phyloP scores from a whole-genome alignment of 1,140 invertebrate species.

The Hypothenemus hampei region DNA sequence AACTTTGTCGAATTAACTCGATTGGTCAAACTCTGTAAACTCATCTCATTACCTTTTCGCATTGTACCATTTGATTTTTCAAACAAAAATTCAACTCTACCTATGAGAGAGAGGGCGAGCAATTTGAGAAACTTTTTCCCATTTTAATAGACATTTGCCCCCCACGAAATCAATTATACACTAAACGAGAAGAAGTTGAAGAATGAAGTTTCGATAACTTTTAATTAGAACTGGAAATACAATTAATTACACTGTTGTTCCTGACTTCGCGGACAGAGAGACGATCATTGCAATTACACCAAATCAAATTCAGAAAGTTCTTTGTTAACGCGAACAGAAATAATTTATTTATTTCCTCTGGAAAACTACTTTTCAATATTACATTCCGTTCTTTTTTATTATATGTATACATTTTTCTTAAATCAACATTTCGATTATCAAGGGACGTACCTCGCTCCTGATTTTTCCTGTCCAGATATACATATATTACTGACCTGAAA shows the following conservation, averaged over 20 bases:
- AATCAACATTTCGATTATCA: not conserved
- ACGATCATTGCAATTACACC: not conserved
- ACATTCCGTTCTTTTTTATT: not conserved
- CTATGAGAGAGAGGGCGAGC: no score
- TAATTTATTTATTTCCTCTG: not conserved
- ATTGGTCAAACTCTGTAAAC: no score
- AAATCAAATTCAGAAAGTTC: slow-evolving; percentile 8
- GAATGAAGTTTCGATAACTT: slow-evolving; percentile 20
- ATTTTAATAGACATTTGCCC: not conserved
- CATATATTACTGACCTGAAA: not conserved
- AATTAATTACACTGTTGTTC: slow-evolving; percentile 20
- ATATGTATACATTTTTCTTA: not conserved
- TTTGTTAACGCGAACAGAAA: not conserved
- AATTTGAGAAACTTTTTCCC: not conserved
- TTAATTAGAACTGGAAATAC: slow-evolving; percentile 18
- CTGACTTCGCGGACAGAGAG: slow-evolving; percentile 2
- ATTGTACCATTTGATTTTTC: no score
- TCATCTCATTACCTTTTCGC: no score
- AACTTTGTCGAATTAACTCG: no score
- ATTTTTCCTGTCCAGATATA: not conserved
- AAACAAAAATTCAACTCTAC: no score
- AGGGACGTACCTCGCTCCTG: not conserved
- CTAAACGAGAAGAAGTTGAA: slow-evolving; percentile 8
- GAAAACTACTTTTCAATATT: not conserved
- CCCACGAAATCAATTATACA: slow-evolving; percentile 11